Evolutionary conservation across 2,113 vertebrate genomes (phyloP), one percentile per base, ranked within the genome.

Genomic region (Phocoena sinus): DNA sequence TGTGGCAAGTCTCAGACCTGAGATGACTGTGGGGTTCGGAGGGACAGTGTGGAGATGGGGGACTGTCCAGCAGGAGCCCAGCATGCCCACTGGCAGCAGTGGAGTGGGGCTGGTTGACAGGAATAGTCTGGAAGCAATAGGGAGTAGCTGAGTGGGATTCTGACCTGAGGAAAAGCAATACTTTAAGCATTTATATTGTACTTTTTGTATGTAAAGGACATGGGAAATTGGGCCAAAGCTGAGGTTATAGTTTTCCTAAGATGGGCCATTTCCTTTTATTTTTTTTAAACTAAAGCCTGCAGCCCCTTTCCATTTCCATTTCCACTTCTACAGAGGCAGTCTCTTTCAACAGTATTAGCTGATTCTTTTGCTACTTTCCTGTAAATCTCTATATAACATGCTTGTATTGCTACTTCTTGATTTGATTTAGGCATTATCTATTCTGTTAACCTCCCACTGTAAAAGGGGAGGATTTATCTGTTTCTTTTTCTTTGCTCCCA

Each of bases 281-380:
- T 33, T 63, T 63, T 65, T 44, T 13, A 25, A 74, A 44, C 10
- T 65, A 12, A 85, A 65, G 73, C 15, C 15, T 44, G 5, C 11
- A 44, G 12, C 28, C 28, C 13, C 33, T 71, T 47, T 28, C 25
- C 47, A 44, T 91, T 88, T 70, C 15, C 1, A 76, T 91, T 88
- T 70, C 15, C 1, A 76, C 11, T n/a, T 74, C 21, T 7, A 41
- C 36, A 84, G 21, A 91, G 21, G 10, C 41, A 84, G 0, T 31
- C 9, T 93, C 70, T 85, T 74, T 67, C 38, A 74, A 33, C 7
- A 62, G 7, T 20, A 15, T 79, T 53, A 89, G 25, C 31, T 36
- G 9, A 79, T 41, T 71, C 7, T 77, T 71, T 95, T 71, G 4
- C 62, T 83, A 33, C 84, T 95, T 93, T 28, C 63, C 26, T 88